Percentiles rank a stretch among this genome's conserved stretches.
Conservation (phyloP, 35 echinoderm and acorn worm genomes). For the Apostichopus parvimensis region DNA sequence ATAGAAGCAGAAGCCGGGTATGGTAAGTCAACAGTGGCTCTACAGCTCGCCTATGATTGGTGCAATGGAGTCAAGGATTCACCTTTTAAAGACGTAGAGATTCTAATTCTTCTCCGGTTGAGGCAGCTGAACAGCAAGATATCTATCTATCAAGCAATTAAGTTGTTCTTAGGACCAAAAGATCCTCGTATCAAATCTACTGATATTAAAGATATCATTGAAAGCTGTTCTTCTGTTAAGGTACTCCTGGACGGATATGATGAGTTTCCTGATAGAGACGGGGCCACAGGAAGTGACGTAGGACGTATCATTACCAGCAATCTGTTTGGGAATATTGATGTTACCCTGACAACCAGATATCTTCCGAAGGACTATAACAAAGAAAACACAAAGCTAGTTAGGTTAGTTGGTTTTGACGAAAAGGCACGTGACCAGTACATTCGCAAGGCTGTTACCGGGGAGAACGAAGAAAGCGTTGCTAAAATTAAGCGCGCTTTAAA, state of each 20-base stretch:
- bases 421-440: not conserved
- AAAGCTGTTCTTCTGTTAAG: not conserved
- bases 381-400: not conserved
- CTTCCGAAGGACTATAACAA: not conserved
- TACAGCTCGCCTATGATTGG: too few relatives aligned
- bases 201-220: not conserved
- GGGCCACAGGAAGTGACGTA: not conserved
- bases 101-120: too few relatives aligned
- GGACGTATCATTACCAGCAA: not conserved
- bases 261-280: not conserved
- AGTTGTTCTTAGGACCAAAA: too few relatives aligned
- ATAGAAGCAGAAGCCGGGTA: too few relatives aligned
- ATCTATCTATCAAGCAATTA: too few relatives aligned
- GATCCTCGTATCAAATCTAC: too few relatives aligned
- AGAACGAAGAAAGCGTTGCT: not conserved
- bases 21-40: too few relatives aligned
- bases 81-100: too few relatives aligned
- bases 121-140: too few relatives aligned
- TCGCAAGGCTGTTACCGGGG: not conserved
- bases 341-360: constrained; percentile 6
- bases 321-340: not conserved
- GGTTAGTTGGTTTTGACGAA: constrained; percentile 2
- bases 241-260: not conserved
- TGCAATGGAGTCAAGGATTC: too few relatives aligned
- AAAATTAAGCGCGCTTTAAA: not conserved